Conservation (phyloP, 2,888 invertebrate species). For the Acronicta leporina region DNA sequence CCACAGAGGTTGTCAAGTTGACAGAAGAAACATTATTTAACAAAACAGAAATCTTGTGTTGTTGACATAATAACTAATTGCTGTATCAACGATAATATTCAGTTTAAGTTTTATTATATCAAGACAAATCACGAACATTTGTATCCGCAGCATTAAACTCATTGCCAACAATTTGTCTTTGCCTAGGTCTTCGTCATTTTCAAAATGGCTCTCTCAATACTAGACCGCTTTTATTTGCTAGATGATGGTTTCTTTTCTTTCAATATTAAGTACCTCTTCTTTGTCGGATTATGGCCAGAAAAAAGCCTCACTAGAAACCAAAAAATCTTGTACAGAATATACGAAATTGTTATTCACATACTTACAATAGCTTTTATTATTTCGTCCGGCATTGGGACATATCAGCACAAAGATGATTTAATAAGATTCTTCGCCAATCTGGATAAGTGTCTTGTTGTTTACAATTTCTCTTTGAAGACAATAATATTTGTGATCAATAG, state of each 20-base stretch:
- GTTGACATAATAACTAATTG: too few relatives aligned
- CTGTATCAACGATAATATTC: not conserved
- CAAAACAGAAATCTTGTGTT: not conserved
- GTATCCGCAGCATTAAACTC: conserved; percentile 24
- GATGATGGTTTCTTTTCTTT: conserved; percentile 71
- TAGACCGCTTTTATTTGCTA: conserved; percentile 50
- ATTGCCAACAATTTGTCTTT: conserved; percentile 17
- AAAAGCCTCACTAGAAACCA: conserved; percentile 58
- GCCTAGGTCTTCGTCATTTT: conserved; percentile 47
- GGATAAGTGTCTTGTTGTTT: conserved; percentile 71
- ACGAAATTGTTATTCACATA: conserved; percentile 63
- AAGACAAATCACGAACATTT: conserved; percentile 18
- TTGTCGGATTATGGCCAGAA: conserved; percentile 76
- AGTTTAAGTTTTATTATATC: not conserved
- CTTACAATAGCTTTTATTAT: conserved; percentile 63
- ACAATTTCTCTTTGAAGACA: conserved; percentile 74
- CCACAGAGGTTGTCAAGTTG: too few relatives aligned
- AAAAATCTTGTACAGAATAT: conserved; percentile 65
- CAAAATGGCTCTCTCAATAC: conserved; percentile 59
- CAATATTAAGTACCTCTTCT: conserved; percentile 73
- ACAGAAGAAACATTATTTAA: not conserved
- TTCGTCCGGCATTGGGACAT: conserved; percentile 69
- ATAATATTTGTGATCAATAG: conserved; percentile 68
- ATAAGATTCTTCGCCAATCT: conserved; percentile 67
- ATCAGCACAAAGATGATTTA: conserved; percentile 61